phyloP scores from a whole-genome alignment of 2,888 invertebrate genomes.

The Dascillus cervinus region DNA sequence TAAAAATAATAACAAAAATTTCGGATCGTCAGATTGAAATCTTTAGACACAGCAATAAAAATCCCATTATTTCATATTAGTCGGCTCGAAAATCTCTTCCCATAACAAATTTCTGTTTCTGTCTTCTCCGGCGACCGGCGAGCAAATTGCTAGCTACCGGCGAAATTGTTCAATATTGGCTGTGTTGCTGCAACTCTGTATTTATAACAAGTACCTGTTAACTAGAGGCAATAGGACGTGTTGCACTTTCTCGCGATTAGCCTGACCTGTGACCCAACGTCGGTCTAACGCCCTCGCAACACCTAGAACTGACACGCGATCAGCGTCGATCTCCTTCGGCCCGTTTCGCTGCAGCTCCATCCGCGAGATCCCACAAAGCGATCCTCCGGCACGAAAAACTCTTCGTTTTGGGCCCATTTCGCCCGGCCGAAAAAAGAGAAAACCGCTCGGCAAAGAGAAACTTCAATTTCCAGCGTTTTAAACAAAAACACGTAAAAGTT shows the following conservation, averaged over 20 bases:
- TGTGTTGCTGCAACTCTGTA: too few relatives aligned
- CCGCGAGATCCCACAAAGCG: neutral
- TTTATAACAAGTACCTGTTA: conserved; percentile 21
- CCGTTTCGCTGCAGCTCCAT: conserved; percentile 4
- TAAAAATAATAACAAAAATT: too few relatives aligned
- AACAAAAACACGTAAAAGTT: too few relatives aligned
- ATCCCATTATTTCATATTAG: too few relatives aligned
- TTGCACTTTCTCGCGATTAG: conserved; percentile 37
- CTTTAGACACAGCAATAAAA: too few relatives aligned
- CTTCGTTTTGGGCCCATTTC: too few relatives aligned
- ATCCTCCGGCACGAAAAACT: conserved; percentile 1
- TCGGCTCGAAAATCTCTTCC: too few relatives aligned
- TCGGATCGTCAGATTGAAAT: too few relatives aligned
- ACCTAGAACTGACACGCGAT: conserved; percentile 30
- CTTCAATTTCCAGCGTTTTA: conserved; percentile 11
- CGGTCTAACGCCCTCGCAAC: conserved; percentile 34
- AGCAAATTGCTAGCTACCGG: too few relatives aligned
- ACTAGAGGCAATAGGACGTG: conserved; percentile 29
- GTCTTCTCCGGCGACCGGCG: too few relatives aligned
- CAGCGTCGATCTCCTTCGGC: conserved; percentile 14
- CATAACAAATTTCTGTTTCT: too few relatives aligned
- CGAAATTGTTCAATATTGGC: too few relatives aligned
- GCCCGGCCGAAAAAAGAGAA: conserved; percentile 11
- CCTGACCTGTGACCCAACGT: conserved; percentile 35
- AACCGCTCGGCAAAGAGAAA: conserved; percentile 12